These are phyloP conservation scores for Pteronura brasiliensis DNA, from an alignment of 2,113 vertebrate genomes.

Conservation along the genomic window DNA sequence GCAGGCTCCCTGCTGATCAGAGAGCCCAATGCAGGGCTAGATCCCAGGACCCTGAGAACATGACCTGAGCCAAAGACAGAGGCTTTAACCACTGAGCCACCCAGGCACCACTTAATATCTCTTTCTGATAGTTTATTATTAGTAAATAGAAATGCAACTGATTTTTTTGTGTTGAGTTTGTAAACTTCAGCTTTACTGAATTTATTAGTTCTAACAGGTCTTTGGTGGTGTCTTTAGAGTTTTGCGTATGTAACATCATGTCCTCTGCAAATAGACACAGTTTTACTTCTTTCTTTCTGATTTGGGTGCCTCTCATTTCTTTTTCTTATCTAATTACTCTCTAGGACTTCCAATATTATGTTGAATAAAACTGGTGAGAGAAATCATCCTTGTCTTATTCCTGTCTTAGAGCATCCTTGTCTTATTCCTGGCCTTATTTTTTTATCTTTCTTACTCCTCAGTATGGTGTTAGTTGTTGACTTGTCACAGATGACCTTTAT, in stretches of 20 bases:
- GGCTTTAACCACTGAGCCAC: too few species aligned
- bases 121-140: background rate
- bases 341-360: background rate
- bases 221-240: background rate
- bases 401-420: background rate
- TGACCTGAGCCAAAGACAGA: too few species aligned
- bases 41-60: too few species aligned
- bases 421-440: background rate
- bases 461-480: background rate
- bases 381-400: background rate
- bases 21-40: too few species aligned
- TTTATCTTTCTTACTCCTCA: background rate
- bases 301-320: background rate
- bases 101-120: background rate
- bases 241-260: background rate
- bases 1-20: too few species aligned
- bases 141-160: background rate
- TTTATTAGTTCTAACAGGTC: background rate
- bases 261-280: background rate
- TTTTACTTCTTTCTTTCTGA: background rate
- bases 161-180: background rate
- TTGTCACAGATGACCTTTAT: background rate
- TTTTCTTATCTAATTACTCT: background rate
- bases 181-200: background rate
- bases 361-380: background rate